Evolutionary conservation across 2,797 vertebrate genomes (phyloP).

Genomic region (Pangasius sanitwongsei): DNA sequence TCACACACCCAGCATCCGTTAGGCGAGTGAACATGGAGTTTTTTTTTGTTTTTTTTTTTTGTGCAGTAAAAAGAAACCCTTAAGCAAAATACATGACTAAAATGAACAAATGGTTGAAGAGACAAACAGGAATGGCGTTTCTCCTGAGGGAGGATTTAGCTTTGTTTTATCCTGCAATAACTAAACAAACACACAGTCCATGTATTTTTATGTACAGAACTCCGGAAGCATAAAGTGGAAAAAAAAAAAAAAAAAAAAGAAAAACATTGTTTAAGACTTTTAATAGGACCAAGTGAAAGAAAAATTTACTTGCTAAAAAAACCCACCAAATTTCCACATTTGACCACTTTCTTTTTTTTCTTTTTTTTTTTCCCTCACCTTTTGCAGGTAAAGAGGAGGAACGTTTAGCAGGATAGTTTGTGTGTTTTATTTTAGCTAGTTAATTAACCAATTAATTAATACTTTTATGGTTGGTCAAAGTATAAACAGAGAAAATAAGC

Average conservation of each 20-base stretch:
- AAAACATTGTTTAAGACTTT: too few relatives aligned
- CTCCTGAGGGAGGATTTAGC: conserved; percentile 1
- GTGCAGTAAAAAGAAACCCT: background rate
- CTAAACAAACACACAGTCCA: background rate
- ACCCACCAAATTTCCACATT: too few relatives aligned
- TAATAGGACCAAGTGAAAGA: too few relatives aligned
- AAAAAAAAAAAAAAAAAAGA: background rate
- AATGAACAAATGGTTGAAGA: conserved; percentile 4
- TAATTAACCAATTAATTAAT: too few relatives aligned
- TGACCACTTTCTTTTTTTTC: too few relatives aligned
- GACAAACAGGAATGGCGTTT: background rate
- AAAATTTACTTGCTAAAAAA: background rate
- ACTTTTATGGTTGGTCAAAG: too few relatives aligned
- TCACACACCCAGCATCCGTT: background rate
- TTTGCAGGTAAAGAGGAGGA: too few relatives aligned
- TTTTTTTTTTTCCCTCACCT: too few relatives aligned
- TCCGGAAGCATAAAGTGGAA: background rate
- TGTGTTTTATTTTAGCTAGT: too few relatives aligned
- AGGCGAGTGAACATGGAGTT: background rate
- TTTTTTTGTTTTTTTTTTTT: background rate
- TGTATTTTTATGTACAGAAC: background rate
- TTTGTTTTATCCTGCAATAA: background rate
- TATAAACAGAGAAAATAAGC: too few relatives aligned
- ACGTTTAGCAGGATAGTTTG: too few relatives aligned
- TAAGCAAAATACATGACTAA: background rate